A percentile compares a stretch with the other conserved stretches of the same genome.
Conservation (phyloP, 1,140 invertebrate genomes). For the Pseudomyrmex gracilis region DNA sequence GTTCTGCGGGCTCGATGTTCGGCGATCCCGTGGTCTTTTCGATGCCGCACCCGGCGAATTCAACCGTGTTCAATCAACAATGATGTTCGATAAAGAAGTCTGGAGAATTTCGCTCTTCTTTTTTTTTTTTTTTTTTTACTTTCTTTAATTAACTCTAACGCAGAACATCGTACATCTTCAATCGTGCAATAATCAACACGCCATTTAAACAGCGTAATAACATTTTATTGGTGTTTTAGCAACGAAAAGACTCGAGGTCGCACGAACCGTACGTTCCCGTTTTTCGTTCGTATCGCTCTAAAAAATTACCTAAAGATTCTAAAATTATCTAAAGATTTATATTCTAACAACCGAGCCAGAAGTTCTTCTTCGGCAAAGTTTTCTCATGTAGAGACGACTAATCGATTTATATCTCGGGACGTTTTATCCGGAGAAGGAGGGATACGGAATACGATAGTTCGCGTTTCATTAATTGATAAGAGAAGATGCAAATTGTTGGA, state of each 20-base stretch:
- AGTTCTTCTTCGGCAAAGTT: constrained; percentile 43
- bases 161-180: background rate
- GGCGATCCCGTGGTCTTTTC: constrained; percentile 25
- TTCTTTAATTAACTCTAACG: background rate
- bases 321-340: constrained; percentile 65
- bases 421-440: background rate
- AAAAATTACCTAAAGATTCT: background rate
- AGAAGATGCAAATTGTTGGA: background rate
- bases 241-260: constrained; percentile 39
- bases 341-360: constrained; percentile 61
- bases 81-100: no score
- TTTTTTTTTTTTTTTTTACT: no score
- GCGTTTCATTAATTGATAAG: background rate
- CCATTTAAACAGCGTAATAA: background rate
- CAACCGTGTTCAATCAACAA: background rate
- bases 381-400: background rate
- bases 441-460: background rate
- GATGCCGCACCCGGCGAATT: constrained; percentile 7
- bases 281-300: constrained; percentile 61
- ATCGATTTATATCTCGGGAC: background rate
- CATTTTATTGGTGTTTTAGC: background rate
- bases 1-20: constrained; percentile 71
- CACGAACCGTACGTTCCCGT: constrained; percentile 54
- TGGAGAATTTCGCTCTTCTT: no score
- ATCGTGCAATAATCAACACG: background rate